Percentiles rank a stretch among this genome's conserved stretches.
phyloP scores from a whole-genome alignment of 2,113 vertebrate species.

The Mustela lutreola region DNA sequence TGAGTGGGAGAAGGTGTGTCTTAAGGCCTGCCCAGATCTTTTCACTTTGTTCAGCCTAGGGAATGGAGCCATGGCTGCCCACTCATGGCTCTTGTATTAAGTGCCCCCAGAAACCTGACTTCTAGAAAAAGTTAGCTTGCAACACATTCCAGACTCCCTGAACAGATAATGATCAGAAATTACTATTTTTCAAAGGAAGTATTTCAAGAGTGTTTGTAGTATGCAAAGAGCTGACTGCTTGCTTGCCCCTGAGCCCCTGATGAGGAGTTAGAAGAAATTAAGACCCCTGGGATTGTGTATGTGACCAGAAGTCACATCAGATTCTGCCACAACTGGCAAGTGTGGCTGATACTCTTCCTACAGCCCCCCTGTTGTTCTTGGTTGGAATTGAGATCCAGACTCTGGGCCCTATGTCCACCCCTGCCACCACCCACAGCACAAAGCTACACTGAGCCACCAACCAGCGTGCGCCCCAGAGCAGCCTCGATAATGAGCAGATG shows the following conservation, averaged over 20 bases:
- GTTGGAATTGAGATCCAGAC: background rate
- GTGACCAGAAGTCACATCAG: background rate
- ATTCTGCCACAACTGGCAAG: background rate
- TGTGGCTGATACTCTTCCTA: background rate
- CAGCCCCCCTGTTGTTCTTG: background rate
- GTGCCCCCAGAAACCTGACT: constrained; percentile 52
- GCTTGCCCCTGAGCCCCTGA: background rate
- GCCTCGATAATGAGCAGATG: background rate
- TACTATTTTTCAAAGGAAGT: background rate
- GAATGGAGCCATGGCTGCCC: background rate
- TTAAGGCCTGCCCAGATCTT: background rate
- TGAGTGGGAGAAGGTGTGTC: background rate
- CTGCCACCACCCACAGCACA: background rate
- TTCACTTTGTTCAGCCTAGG: background rate
- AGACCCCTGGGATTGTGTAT: background rate
- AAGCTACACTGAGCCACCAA: background rate
- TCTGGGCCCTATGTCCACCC: background rate
- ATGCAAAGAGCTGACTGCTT: background rate
- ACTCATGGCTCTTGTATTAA: background rate
- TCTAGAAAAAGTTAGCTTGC: constrained; percentile 19
- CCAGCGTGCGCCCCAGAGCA: background rate
- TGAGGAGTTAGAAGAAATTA: background rate
- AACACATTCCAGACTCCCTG: constrained; percentile 34
- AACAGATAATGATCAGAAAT: constrained; percentile 25
- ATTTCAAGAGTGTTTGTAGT: background rate